Conservation (phyloP, 2,113 vertebrate genomes). For the Cyanistes caeruleus region DNA sequence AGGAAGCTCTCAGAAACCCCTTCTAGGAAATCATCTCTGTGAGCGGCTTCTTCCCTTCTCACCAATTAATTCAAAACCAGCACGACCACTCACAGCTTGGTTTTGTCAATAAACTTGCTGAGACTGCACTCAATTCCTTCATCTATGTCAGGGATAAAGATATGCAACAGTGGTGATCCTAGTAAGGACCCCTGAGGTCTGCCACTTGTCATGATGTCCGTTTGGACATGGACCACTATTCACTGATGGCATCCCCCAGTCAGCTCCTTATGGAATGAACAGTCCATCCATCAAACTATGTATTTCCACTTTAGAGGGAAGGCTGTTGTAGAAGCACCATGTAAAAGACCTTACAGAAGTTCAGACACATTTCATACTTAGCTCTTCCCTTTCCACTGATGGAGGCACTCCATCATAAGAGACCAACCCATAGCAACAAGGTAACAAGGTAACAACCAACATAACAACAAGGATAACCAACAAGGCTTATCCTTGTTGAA, state of each 20-base stretch:
- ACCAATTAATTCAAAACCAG: too few species aligned
- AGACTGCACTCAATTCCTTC: neutral
- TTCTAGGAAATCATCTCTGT: too few species aligned
- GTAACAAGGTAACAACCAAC: too few species aligned
- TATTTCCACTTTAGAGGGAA: neutral
- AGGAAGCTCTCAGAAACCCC: too few species aligned
- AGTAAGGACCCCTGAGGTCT: neutral
- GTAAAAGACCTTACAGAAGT: neutral
- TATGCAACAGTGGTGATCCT: neutral
- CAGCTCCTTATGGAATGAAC: neutral
- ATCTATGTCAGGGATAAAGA: neutral
- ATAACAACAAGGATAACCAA: too few species aligned
- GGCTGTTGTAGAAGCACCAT: neutral
- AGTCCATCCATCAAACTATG: neutral
- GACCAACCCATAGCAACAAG: too few species aligned
- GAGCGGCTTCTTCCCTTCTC: too few species aligned
- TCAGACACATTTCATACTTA: accelerated
- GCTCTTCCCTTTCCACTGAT: neutral
- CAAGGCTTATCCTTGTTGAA: neutral
- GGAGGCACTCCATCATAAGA: neutral
- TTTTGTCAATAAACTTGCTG: neutral
- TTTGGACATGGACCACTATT: neutral
- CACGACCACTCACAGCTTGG: too few species aligned
- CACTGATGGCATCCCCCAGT: neutral
- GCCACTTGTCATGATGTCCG: neutral